Percentiles rank a stretch among this genome's conserved stretches.
Conservation (phyloP, 2,113 vertebrate species). For the Podarcis cretensis region DNA sequence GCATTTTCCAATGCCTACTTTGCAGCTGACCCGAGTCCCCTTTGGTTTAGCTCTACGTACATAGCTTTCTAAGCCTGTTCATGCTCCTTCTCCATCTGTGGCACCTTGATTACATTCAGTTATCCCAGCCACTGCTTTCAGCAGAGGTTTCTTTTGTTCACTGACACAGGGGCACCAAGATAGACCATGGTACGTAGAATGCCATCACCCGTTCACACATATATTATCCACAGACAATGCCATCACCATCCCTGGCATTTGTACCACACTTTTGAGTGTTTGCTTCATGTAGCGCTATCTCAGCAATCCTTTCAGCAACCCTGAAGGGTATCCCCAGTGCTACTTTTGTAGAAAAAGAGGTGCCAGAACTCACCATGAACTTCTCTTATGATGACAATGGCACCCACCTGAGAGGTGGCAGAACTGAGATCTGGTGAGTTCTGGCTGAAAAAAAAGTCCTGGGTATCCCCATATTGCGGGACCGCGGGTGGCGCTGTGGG, state of each 20-base stretch:
- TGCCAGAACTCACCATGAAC: too few relatives aligned
- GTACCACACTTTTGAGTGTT: background rate
- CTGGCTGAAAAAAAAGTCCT: too few relatives aligned
- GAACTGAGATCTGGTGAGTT: too few relatives aligned
- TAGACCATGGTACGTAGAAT: background rate
- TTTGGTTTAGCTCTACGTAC: background rate
- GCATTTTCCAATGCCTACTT: background rate
- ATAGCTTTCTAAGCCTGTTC: background rate
- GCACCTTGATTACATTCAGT: background rate
- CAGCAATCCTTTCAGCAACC: background rate
- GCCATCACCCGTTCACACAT: background rate
- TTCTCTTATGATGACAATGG: too few relatives aligned
- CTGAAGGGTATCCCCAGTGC: background rate
- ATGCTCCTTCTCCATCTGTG: background rate
- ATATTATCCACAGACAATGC: background rate
- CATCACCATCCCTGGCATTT: background rate
- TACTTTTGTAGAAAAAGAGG: too few relatives aligned
- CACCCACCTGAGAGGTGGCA: too few relatives aligned
- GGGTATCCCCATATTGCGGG: background rate
- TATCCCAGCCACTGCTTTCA: background rate
- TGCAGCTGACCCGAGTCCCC: background rate
- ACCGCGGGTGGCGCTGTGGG: too few relatives aligned
- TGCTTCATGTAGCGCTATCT: background rate
- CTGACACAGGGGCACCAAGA: background rate
- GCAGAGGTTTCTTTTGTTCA: background rate